phyloP scores from a whole-genome alignment of 2,888 invertebrate species.

The Aphodius granarius region DNA sequence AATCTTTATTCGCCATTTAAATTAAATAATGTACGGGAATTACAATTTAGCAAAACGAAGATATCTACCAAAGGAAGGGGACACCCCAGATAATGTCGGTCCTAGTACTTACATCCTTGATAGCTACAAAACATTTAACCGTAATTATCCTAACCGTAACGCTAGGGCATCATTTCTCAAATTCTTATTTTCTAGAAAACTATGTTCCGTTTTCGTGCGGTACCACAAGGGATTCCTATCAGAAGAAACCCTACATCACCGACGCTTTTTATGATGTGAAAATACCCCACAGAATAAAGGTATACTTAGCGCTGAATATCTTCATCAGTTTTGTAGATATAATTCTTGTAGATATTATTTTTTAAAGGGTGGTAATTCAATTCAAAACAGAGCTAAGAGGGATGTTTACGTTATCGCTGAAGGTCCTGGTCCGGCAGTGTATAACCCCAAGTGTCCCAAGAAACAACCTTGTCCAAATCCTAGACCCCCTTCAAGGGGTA shows the following conservation, averaged over 20 bases:
- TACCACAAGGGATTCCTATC: slow-evolving; percentile 24
- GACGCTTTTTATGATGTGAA: slow-evolving; percentile 19
- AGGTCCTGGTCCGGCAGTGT: slow-evolving; percentile 39
- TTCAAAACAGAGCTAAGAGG: slow-evolving; percentile 35
- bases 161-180: neutral
- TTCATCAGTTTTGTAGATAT: neutral
- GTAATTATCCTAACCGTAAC: neutral
- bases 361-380: slow-evolving; percentile 35
- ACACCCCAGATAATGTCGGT: slow-evolving; percentile 32
- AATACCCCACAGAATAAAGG: neutral
- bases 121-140: slow-evolving; percentile 18
- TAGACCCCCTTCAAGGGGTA: slow-evolving; percentile 35
- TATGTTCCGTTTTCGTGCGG: slow-evolving; percentile 34
- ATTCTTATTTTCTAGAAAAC: slow-evolving; percentile 29
- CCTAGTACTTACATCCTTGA: slow-evolving; percentile 33
- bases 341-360: neutral
- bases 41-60: slow-evolving; percentile 31
- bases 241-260: slow-evolving; percentile 20
- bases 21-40: slow-evolving; percentile 28
- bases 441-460: slow-evolving; percentile 35
- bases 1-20: slow-evolving; percentile 4
- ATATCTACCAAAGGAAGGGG: slow-evolving; percentile 17
- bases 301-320: neutral
- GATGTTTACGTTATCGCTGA: slow-evolving; percentile 31
- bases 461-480: slow-evolving; percentile 21